Percentiles rank a stretch among this genome's conserved stretches.
Evolutionary conservation across 1,140 invertebrate genomes (phyloP).

Genomic region (Drosophila gunungcola): DNA sequence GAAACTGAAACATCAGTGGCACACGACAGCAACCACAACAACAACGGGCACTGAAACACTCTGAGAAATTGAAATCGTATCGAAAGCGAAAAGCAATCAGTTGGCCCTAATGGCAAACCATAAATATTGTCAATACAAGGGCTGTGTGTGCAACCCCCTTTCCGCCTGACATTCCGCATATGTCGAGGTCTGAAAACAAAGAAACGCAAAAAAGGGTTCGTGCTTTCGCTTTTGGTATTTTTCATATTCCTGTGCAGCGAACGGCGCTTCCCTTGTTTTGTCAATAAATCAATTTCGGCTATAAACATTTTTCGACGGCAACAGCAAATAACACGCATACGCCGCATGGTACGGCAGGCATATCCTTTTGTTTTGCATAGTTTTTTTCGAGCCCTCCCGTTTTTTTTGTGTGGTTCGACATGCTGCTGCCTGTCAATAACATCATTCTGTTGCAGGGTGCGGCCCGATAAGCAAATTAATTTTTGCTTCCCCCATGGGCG

Average conservation of each 20-base stretch:
- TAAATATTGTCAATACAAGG: constrained; percentile 76
- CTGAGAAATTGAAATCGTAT: constrained; percentile 70
- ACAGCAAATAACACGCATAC: constrained; percentile 75
- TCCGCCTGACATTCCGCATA: constrained; percentile 21
- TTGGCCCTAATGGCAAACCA: constrained; percentile 77
- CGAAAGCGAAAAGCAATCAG: constrained; percentile 82
- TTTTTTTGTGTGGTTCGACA: constrained; percentile 40
- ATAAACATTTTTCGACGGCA: constrained; percentile 66
- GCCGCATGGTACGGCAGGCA: constrained; percentile 52
- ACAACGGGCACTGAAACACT: constrained; percentile 31
- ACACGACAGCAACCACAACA: constrained; percentile 11
- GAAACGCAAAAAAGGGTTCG: constrained; percentile 47
- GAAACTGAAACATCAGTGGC: constrained; percentile 33
- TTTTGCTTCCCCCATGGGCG: constrained; percentile 47
- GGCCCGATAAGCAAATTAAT: constrained; percentile 83
- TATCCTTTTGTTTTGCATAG: constrained; percentile 63
- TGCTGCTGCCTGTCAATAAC: constrained; percentile 73
- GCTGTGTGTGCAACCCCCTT: constrained; percentile 18
- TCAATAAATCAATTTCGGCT: constrained; percentile 81
- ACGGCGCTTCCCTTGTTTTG: constrained; percentile 63
- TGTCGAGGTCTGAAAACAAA: constrained; percentile 33
- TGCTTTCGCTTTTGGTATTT: constrained; percentile 62
- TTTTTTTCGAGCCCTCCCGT: constrained; percentile 39
- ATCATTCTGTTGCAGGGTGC: constrained; percentile 71
- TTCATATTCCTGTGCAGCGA: constrained; percentile 47